phyloP scores from a whole-genome alignment of 2,113 vertebrate genomes.

The Rhinolophus ferrumequinum region DNA sequence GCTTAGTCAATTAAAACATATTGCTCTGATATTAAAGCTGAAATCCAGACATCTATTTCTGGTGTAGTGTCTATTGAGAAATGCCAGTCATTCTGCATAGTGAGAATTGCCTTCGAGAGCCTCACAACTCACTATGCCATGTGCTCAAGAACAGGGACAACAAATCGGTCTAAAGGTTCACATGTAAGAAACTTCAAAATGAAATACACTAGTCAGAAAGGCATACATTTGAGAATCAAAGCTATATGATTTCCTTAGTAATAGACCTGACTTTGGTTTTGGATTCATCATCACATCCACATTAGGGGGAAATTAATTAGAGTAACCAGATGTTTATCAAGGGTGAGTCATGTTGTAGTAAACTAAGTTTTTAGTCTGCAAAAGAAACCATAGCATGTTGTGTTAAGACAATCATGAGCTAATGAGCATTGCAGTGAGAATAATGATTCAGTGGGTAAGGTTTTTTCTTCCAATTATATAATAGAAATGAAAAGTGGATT shows the following conservation, averaged over 20 bases:
- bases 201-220: conserved; percentile 55
- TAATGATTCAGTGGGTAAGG: background rate
- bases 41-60: conserved; percentile 83
- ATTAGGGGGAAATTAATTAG: background rate
- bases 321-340: background rate
- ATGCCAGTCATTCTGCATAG: conserved; percentile 78
- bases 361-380: background rate
- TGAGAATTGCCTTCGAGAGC: conserved; percentile 77
- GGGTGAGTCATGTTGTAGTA: background rate
- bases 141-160: conserved; percentile 77
- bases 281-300: background rate
- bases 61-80: conserved; percentile 79
- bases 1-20: conserved; percentile 85
- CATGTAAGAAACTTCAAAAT: background rate
- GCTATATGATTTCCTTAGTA: background rate
- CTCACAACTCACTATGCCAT: conserved; percentile 77
- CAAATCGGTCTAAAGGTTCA: conserved; percentile 51
- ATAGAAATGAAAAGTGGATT: conserved; percentile 27
- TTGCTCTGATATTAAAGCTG: conserved; percentile 86
- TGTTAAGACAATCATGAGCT: background rate
- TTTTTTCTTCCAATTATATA: background rate
- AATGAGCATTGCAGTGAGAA: background rate
- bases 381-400: conserved; percentile 9
- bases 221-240: background rate
- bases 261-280: conserved; percentile 3